Percentiles rank a stretch among this genome's conserved stretches.
phyloP scores from a whole-genome alignment of 1,140 invertebrate species.

The Venustaconcha ellipsiformis region DNA sequence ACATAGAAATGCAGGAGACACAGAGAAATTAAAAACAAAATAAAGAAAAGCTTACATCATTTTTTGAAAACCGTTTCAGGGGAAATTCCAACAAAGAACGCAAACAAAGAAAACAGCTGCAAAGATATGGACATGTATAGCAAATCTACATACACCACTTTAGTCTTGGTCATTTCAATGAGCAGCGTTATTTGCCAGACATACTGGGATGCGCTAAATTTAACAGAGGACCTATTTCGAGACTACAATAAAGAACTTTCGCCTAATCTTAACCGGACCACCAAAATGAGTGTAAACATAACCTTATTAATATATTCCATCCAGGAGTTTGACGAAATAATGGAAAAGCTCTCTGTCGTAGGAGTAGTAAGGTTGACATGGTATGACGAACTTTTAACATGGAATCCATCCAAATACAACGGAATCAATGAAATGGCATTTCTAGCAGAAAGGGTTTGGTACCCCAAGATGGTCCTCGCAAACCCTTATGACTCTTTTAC shows the following conservation, averaged over 20 bases:
- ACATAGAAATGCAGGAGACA: too few species aligned
- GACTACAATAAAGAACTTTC: slow-evolving; percentile 2
- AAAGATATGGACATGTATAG: too few species aligned
- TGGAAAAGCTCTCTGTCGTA: slow-evolving; percentile 13
- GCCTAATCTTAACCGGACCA: slow-evolving; percentile 5
- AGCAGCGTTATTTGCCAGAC: too few species aligned
- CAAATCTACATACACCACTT: too few species aligned
- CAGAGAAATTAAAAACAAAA: too few species aligned
- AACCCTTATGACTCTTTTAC: slow-evolving; percentile 6
- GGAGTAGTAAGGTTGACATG: slow-evolving; percentile 2
- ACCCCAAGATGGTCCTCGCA: slow-evolving; percentile 3
- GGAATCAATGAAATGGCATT: not conserved
- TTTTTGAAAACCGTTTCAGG: too few species aligned
- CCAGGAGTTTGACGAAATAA: slow-evolving; percentile 26
- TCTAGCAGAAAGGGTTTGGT: slow-evolving; percentile 9
- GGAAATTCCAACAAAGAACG: too few species aligned
- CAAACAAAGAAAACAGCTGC: too few species aligned
- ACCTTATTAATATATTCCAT: slow-evolving; percentile 3
- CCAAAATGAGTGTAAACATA: not conserved
- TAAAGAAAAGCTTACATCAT: too few species aligned
- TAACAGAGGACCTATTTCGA: too few species aligned
- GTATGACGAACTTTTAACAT: slow-evolving; percentile 14
- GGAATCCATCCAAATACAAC: slow-evolving; percentile 8
- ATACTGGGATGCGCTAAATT: too few species aligned
- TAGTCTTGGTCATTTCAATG: too few species aligned